Base-by-base conservation (phyloP, 2,888 invertebrate genomes). In the Cinara cedri region DNA sequence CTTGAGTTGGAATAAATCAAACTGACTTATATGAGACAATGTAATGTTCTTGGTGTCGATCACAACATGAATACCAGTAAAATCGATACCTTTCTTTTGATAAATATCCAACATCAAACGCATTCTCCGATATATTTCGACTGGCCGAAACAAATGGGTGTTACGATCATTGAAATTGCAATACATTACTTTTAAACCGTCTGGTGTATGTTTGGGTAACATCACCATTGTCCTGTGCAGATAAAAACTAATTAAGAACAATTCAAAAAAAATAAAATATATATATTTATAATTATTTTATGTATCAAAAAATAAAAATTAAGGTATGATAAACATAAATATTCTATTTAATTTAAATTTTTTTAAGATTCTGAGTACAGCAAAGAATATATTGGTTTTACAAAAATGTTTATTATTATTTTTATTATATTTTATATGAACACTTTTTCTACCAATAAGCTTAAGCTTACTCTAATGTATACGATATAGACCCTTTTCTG, bases 1-100 rank as follows among this genome's bases (percentile, higher is more conserved):
- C 68, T 83, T 80, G 14, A 83, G 72, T 26, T 82, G 82, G 13
- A 80, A 46, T 19, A 84, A 82, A 55, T 83, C 83, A 68, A 84
- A 83, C 60, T 82, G 83, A 24, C 82, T 81, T 16, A 84, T 81
- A 60, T 84, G 83, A 9, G 82, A 82, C 13, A 84, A 66, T 19
- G 81, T 81, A 26, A 83, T 72, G 68, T 84, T 71, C 26, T 81
- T 80, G 1, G 83, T 72, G 70, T 84, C 84, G 19, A 83, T 82
- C n/a, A 84, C 76, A 19, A 83, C 82, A 66, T 83, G 82, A 46
- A 84, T 82, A 10, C 84, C 84, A 0, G 83, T 82, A 74, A 84
- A 84, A 80, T 84, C 83, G 34, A 83, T 83, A 0, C 83, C 83
- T 66, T 83, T 82, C 55, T 81, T 82, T 26, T 83, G 81, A 65